Base-by-base conservation (phyloP, 1,140 invertebrate species). In the Solenopsis invicta region DNA sequence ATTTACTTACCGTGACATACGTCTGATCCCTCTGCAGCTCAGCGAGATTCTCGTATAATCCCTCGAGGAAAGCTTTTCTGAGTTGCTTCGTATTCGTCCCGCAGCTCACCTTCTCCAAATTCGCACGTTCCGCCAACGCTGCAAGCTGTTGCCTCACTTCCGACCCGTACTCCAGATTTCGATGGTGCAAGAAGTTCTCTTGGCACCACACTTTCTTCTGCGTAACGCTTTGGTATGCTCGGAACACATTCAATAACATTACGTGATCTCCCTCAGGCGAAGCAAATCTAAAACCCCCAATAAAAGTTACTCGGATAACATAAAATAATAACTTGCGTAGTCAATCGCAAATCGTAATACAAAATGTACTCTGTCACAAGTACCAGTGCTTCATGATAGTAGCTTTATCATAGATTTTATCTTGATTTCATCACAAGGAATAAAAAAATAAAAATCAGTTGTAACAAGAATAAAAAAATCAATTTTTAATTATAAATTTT, bases 201-300 rank as follows among this genome's bases (percentile, higher is more conserved):
- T 97, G 96, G 93, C 99, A 99, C 98, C 98, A 99, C 93, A 96
- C 97, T 95, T 98, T 98, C 93, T 97, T 98, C 85, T 97, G 96
- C 34, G 97, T 96, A 5, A 96, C 96, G 92, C 97, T 97, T 85
- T 96, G 96, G 94, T 97, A 99, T 10, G 97, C 97, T 90, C 97
- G 97, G 93, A 97, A 99, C 29, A 99, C 97, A 95, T 99, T 99
- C 0, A 99, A 95, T 48, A 99, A 95, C 12, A 98, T 99, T 2
- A 99, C 96, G 93, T 99, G 98, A 95, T 99, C 99, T 12, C 99
- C 99, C 90, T 98, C 97, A 66, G 97, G 96, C 0, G 98, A 98
- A 76, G 96, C 94, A 95, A 99, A 99, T 94, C 99, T 99, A 74
- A 96, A 93, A 97, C 3, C 52, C 76, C 29, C 77, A 52, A 81